Evolutionary conservation across 2,113 vertebrate genomes (phyloP), one percentile per base, ranked within the genome.

Genomic region (Delphinapterus leucas): DNA sequence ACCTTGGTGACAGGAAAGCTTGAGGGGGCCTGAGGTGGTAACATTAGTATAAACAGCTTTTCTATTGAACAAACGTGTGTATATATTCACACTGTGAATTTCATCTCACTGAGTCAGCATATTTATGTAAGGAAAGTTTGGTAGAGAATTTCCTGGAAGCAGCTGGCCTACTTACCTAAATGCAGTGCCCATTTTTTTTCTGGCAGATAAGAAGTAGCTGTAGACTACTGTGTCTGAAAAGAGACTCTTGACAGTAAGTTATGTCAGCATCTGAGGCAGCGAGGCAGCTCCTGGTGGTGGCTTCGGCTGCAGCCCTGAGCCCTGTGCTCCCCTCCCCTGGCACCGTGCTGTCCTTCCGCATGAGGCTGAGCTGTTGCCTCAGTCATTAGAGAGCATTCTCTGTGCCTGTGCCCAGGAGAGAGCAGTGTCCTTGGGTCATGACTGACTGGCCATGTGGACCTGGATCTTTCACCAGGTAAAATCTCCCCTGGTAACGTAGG

Each of bases 61-160:
- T 85, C 20, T 28, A 28, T 44, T 41, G 55, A 88, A 68, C 58
- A 61, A 88, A 28, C 36, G 17, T 61, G 36, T 10, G 13, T 97
- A 10, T 88, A 5, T 55, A 15, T 58, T 55, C 44, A 87, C 20
- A 86, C 14, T 38, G 23, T 31, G 44, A 47, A 49, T 55, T 79
- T 86, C 14, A 38, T 53, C 71, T 97, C 73, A 58, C 11, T 7
- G 8, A 70, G 44, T 74, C 33, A 71, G 33, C 26, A 44, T 58
- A 58, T 28, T 44, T 17, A 82, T 8, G 31, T 79, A 47, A n/a
- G 63, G 33, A 68, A 65, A 79, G 28, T 79, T 89, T 41, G 63
- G 47, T 67, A 67, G 91, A 49, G 61, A 82, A 68, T 87, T 95
- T 93, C 63, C 80, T 95, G 70, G 53, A 95, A 83, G 49, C 38